A percentile compares a stretch with the other conserved stretches of the same genome.
Evolutionary conservation across 2,888 invertebrate species (phyloP).

Genomic region (Pterobdella sp.): DNA sequence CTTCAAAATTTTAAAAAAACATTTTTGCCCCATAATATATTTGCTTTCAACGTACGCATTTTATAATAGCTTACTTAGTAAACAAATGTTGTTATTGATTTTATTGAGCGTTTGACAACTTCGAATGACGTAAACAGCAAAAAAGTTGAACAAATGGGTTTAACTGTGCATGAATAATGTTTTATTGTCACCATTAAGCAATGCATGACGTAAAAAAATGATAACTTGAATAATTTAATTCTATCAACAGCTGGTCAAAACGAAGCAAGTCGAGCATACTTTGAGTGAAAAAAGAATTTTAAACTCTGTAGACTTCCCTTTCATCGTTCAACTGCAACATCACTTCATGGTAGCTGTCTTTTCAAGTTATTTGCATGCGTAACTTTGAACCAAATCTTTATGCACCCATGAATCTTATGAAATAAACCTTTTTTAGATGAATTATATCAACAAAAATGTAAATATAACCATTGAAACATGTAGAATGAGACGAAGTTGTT

Average conservation of each 20-base stretch:
- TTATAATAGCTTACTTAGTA: no score
- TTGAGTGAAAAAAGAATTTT: conserved; percentile 22
- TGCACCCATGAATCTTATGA: not conserved
- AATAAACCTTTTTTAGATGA: not conserved
- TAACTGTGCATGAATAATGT: no score
- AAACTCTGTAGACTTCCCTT: conserved; percentile 23
- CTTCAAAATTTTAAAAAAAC: no score
- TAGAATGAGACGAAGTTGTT: conserved; percentile 21
- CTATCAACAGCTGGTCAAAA: conserved; percentile 15
- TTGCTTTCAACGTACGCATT: no score
- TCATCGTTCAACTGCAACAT: conserved; percentile 17
- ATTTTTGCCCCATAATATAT: no score
- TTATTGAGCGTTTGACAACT: no score
- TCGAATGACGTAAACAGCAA: no score
- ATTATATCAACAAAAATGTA: not conserved
- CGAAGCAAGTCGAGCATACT: conserved; percentile 24
- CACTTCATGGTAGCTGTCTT: conserved; percentile 14
- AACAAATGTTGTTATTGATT: no score
- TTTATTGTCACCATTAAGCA: no score
- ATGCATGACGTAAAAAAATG: not conserved
- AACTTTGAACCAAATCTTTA: no score
- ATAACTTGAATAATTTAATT: not conserved
- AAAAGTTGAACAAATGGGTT: no score
- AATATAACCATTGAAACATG: no score
- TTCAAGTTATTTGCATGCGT: not conserved